Evolutionary conservation across 2,888 invertebrate species (phyloP).

Genomic region (Andrena trimmerana): DNA sequence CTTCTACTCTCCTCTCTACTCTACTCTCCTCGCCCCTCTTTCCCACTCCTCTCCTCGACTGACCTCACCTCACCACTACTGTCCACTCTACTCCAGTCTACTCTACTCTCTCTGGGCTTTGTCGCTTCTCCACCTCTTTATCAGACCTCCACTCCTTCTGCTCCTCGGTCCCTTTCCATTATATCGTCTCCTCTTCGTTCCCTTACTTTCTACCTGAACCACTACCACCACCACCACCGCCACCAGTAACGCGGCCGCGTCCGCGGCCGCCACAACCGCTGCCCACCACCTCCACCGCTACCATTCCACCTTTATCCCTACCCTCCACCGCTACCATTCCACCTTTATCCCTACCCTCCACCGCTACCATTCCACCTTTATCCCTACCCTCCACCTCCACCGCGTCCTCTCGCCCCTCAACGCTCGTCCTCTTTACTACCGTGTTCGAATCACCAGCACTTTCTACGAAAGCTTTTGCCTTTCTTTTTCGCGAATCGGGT

Average conservation of each 20-base stretch:
- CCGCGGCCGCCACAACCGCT: background rate
- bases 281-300: background rate
- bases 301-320: background rate
- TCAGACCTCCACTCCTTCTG: too few species aligned
- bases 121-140: too few species aligned
- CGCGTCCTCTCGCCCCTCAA: background rate
- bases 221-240: too few species aligned
- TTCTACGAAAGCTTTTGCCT: conserved; percentile 15
- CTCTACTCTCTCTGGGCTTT: too few species aligned
- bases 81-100: too few species aligned
- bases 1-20: background rate
- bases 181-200: too few species aligned
- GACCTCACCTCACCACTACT: too few species aligned
- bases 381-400: background rate
- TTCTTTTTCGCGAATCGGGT: background rate
- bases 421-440: background rate
- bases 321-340: background rate
- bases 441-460: conserved; percentile 28
- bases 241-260: too few species aligned
- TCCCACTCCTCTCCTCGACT: background rate
- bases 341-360: background rate
- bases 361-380: background rate
- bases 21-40: background rate
- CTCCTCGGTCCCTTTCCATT: too few species aligned
- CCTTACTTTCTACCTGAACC: too few species aligned